Base-by-base conservation (phyloP, 2,888 invertebrate genomes). In the Dynastes hyllus region DNA sequence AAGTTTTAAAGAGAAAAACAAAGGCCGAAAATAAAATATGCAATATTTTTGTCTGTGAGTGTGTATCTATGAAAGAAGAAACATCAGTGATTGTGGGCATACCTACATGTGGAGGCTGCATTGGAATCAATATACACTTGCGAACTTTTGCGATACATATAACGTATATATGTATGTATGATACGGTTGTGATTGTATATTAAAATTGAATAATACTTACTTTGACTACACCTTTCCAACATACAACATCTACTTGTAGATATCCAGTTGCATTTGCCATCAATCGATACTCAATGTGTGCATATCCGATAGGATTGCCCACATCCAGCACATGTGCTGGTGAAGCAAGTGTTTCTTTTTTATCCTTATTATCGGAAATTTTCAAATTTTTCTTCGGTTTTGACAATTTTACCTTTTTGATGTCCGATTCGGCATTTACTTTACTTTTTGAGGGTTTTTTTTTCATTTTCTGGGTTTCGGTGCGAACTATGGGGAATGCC, bases 211-310 rank as follows among this genome's bases (percentile, higher is more conserved):
- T 16, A 27, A 13, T 3, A 66, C 67, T 69, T 37, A 84, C 84
- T 81, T 83, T 84, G 16, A 82, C 84, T 29, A 83, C 80, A 71
- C 79, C 70, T 37, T 82, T 82, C 83, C 83, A 84, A 77, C 82
- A 84, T 32, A 83, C 66, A 50, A 84, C 80, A 80, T 84, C 84
- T 45, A 84, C 67, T 78, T 80, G 80, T 70, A 82, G 82, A 50
- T 40, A 29, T 16, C 73, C 66, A 65, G 79, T 61, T 50, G 11
- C 45, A 2, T 77, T 76, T 11, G 83, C 83, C 22, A 83, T 67
- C 32, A 84, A 78, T 76, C 81, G 82, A 71, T 83, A 84, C 76
- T 84, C 84, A 13, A 83, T 81, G 77, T 83, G 83, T 53, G 79
- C 77, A 77, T 71, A 81, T 40, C 80, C 79, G 6, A 81, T 65